Evolutionary conservation across 1,140 invertebrate species (phyloP), one percentile per base, ranked within the genome.

Genomic region (Aphis craccivora): DNA sequence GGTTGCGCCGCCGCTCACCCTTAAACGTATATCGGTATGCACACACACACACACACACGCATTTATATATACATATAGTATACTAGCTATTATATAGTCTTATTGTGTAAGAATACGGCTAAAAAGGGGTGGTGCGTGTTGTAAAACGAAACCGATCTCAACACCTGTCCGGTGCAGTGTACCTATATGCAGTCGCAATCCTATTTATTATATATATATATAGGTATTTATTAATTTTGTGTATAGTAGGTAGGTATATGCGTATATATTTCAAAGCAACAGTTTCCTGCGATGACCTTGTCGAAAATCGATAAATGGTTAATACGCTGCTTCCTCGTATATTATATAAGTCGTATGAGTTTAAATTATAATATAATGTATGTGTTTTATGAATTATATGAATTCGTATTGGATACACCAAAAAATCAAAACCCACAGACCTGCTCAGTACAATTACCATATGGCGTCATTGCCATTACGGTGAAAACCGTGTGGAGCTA

Each of bases 121-220:
- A 35, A 87, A 84, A 53, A 22, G 48, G 91, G 81, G 76, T 43
- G 23, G 67, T 83, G 76, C 35, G 91, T 86, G 91, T 93, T 93
- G 76, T 93, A 84, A 93, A 93, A 84, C 48, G 91, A 93, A 93
- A 93, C 91, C 91, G 91, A 93, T 93, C 76, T 48, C 51, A 53
- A 84, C 91, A 93, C 91, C 91, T 93, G 91, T 93, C 91, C n/a
- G 76, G 3, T 5, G 45, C 18, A 20, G 22, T 25, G 43, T 48
- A n/a, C 35, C 23, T 76, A 67, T 67, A 67, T 67, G 23, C 43
- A 87, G 84, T 87, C 25, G 25, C 84, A 11, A 84, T 37, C 53
- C 87, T 53, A n/a, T 90, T 25, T 35, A 35, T 35, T 48, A 7
- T 18, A 30, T 20, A 53, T 22, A n/a, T 48, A 86, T 48, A n/a